Base-by-base conservation (phyloP, 1,140 invertebrate species). In the Bacillus rossius region DNA sequence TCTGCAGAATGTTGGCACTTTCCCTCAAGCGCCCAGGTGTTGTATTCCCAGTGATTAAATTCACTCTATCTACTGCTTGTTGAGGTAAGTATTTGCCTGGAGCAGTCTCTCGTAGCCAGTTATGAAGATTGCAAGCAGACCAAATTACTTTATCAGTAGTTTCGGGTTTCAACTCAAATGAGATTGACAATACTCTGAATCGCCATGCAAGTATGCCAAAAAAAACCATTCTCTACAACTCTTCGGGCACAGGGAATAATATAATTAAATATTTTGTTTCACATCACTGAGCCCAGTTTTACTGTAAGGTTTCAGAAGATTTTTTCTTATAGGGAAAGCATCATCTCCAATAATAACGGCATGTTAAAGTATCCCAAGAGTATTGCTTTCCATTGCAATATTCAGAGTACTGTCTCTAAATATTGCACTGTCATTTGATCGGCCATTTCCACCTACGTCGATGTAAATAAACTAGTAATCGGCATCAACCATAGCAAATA, bases 21-120 rank as follows among this genome's bases (percentile, higher is more conserved):
- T 58, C 40, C 43, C 48, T 57, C 58, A 57, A 62, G 26, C 34
- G 26, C 26, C 58, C 58, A 47, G 40, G 41, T 60, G 13, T 61
- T 40, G 49, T 25, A 45, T 48, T 42, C 42, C 61, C 61, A 37
- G 61, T 60, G 38, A 60, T 56, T 8, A 61, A 56, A 55, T 62
- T 47, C 47, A 52, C 52, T 41, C 34, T 50, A 43, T 60, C 45
- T 17, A 62, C 58, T 40, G 51, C 16, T 55, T 50, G 23, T n/a
- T 41, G 26, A 19, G 51, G 40, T 20, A 62, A 34, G 45, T 60
- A 62, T 38, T 56, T 2, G 2, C 22, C 42, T 45, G 51, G 37
- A 25, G 37, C 14, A 37, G 61, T 60, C 45, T 22, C 60, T 51
- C 45, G 23, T 1, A 65, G 49, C 55, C 65, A 64, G 43, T 67